phyloP scores from a whole-genome alignment of 1,140 invertebrate genomes.

The Scylla paramamosain region DNA sequence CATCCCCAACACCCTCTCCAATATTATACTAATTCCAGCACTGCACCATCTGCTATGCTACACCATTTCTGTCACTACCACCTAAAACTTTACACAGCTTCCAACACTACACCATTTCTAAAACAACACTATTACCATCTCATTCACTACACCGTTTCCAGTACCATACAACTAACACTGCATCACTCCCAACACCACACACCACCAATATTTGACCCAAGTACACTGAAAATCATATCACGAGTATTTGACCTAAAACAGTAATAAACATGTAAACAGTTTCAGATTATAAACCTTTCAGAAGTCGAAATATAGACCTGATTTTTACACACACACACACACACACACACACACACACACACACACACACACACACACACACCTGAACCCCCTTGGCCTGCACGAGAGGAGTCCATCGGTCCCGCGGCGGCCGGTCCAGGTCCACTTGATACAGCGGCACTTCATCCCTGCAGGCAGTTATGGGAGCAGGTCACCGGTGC shows the following conservation, averaged over 20 bases:
- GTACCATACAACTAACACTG: not conserved
- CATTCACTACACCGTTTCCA: too few species aligned
- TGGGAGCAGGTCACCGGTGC: not conserved
- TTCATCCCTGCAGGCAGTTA: not conserved
- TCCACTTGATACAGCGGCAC: conserved; percentile 38
- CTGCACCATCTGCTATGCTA: too few species aligned
- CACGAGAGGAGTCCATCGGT: conserved; percentile 54
- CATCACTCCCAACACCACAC: not conserved
- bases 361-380: not conserved
- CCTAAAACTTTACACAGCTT: too few species aligned
- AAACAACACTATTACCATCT: not conserved
- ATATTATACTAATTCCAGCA: not conserved
- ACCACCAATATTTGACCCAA: too few species aligned
- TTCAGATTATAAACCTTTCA: too few species aligned
- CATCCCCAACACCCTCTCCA: not conserved
- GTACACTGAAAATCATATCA: too few species aligned
- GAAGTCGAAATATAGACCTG: too few species aligned
- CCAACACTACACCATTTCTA: too few species aligned
- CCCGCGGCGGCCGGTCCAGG: conserved; percentile 33
- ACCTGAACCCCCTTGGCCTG: conserved; percentile 25
- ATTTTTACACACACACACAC: not conserved
- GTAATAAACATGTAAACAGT: too few species aligned
- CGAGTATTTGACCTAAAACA: too few species aligned
- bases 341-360: conserved; percentile 8
- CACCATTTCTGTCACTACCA: too few species aligned